Evolutionary conservation across 2,797 vertebrate species (phyloP).

Genomic region (Phataginus tetradactyla): DNA sequence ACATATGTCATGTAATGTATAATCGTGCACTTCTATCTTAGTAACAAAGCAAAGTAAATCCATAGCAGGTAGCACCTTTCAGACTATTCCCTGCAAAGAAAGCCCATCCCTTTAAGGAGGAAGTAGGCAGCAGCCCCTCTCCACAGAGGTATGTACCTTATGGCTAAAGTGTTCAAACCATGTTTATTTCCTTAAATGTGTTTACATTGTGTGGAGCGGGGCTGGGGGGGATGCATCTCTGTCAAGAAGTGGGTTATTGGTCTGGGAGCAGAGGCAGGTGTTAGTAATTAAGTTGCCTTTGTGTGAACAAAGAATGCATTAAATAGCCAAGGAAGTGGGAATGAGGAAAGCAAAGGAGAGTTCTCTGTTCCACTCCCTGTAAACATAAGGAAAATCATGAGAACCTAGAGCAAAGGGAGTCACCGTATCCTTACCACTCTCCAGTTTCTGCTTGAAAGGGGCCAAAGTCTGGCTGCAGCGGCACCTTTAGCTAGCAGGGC

Average conservation of each 20-base stretch:
- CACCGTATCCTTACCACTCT: not conserved
- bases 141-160: not conserved
- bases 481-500: not conserved
- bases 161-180: not conserved
- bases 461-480: not conserved
- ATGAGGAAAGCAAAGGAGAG: not conserved
- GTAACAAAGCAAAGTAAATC: not conserved
- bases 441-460: not conserved
- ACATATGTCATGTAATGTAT: not conserved
- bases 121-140: not conserved
- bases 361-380: not conserved
- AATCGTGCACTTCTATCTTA: not conserved
- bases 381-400: not conserved
- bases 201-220: not conserved
- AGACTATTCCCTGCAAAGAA: not conserved
- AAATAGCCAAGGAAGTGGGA: not conserved
- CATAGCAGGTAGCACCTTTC: not conserved
- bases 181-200: not conserved
- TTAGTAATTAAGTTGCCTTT: conserved; percentile 59
- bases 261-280: conserved; percentile 53
- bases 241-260: not conserved
- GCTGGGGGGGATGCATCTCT: not conserved
- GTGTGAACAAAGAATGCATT: not conserved
- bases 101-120: not conserved
- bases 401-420: not conserved